Conservation (phyloP, 1,140 invertebrate species). For the Listronotus bonariensis region DNA sequence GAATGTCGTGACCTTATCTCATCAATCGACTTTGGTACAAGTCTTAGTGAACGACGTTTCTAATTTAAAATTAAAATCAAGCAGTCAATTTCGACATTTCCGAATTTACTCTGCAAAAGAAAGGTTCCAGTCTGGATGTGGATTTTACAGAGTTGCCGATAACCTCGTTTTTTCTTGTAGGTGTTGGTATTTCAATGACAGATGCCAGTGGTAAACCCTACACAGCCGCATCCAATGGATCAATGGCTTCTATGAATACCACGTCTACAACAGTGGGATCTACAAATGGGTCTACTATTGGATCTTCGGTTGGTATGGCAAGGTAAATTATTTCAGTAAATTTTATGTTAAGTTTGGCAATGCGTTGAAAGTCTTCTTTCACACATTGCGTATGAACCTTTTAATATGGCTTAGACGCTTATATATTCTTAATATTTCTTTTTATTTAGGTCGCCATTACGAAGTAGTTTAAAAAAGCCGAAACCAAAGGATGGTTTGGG, state of each 20-base stretch:
- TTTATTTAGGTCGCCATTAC: conserved; percentile 69
- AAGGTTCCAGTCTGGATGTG: too few relatives aligned
- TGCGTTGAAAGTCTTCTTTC: too few relatives aligned
- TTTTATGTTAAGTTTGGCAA: neutral
- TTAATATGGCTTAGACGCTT: too few relatives aligned
- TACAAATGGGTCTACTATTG: conserved; percentile 64
- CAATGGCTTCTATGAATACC: conserved; percentile 75
- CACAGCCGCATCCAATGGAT: conserved; percentile 69
- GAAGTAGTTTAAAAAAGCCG: conserved; percentile 83
- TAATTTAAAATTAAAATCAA: too few relatives aligned
- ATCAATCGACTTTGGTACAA: too few relatives aligned
- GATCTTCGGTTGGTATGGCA: conserved; percentile 56
- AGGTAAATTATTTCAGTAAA: conserved; percentile 14
- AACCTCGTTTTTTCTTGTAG: conserved; percentile 16
- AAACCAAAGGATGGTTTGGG: conserved; percentile 68
- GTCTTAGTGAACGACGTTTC: too few relatives aligned
- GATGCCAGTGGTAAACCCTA: conserved; percentile 82
- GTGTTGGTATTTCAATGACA: conserved; percentile 71
- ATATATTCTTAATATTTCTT: conserved; percentile 43
- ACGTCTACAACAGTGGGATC: conserved; percentile 67
- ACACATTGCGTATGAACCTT: too few relatives aligned
- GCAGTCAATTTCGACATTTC: too few relatives aligned
- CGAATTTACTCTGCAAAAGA: too few relatives aligned
- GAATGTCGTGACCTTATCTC: too few relatives aligned
- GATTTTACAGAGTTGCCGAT: too few relatives aligned